Conservation (phyloP, 1,140 invertebrate species). For the Drosophila sechellia region DNA sequence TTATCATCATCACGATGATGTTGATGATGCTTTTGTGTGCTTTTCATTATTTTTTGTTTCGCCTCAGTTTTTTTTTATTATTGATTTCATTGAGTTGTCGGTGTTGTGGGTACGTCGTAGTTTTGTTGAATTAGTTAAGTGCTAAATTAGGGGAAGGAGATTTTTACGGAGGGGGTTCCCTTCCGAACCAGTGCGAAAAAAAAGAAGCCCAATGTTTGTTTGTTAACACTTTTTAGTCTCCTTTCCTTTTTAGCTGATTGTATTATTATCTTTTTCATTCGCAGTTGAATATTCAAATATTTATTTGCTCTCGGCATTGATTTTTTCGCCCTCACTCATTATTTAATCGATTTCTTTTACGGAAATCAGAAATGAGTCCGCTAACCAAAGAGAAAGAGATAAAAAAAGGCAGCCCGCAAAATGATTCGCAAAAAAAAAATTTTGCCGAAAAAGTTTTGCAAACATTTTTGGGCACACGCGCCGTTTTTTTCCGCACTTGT, state of each 20-base stretch:
- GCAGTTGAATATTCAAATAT: constrained; percentile 64
- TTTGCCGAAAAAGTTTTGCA: constrained; percentile 49
- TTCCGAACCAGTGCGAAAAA: constrained; percentile 6
- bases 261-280: constrained; percentile 51
- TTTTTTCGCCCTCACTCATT: constrained; percentile 45
- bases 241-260: constrained; percentile 18
- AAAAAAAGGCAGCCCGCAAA: constrained; percentile 46
- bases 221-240: constrained; percentile 34
- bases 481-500: constrained; percentile 45
- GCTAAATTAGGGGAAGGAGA: constrained; percentile 53
- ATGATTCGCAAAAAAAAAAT: constrained; percentile 25
- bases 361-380: constrained; percentile 60
- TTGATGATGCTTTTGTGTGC: constrained; percentile 66
- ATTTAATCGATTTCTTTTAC: constrained; percentile 78
- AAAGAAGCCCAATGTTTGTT: constrained; percentile 10
- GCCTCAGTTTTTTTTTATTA: constrained; percentile 37
- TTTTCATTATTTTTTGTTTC: constrained; percentile 52
- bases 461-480: constrained; percentile 58
- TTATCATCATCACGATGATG: constrained; percentile 40
- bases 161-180: constrained; percentile 20
- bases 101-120: constrained; percentile 57
- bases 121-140: constrained; percentile 81
- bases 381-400: constrained; percentile 45
- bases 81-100: constrained; percentile 69
- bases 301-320: constrained; percentile 53